phyloP scores from a whole-genome alignment of 2,888 invertebrate genomes.

The Nephrotoma flavescens region DNA sequence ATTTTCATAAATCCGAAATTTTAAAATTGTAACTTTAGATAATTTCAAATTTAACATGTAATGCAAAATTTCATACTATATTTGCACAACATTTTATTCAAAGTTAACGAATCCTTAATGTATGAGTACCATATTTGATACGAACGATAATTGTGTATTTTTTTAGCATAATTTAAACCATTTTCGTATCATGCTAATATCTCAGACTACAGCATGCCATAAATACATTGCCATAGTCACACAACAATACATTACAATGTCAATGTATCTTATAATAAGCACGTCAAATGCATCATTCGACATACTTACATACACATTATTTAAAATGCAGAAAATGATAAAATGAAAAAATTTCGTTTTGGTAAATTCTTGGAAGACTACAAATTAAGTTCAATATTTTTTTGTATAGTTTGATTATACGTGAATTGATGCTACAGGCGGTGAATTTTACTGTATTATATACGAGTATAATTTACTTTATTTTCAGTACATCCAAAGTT shows the following conservation, averaged over 20 bases:
- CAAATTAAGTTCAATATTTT: neutral
- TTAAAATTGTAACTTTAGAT: too few species aligned
- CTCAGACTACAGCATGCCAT: neutral
- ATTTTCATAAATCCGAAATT: too few species aligned
- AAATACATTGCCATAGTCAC: neutral
- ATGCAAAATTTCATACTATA: neutral
- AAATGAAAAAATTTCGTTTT: neutral
- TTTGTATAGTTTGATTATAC: neutral
- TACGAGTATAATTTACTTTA: neutral
- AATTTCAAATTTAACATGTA: too few species aligned
- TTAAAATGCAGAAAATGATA: neutral
- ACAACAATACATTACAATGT: neutral
- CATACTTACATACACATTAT: neutral
- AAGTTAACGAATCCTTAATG: neutral
- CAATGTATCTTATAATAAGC: neutral
- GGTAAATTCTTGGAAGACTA: neutral
- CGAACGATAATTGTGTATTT: neutral
- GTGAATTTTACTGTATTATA: neutral
- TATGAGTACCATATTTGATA: neutral
- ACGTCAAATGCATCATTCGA: neutral
- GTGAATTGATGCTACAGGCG: neutral
- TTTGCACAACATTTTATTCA: neutral
- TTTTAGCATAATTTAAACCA: neutral
- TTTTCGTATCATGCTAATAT: neutral
- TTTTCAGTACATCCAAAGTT: neutral